Base-by-base conservation (phyloP, 2,888 invertebrate species). In the Magallana nippona region DNA sequence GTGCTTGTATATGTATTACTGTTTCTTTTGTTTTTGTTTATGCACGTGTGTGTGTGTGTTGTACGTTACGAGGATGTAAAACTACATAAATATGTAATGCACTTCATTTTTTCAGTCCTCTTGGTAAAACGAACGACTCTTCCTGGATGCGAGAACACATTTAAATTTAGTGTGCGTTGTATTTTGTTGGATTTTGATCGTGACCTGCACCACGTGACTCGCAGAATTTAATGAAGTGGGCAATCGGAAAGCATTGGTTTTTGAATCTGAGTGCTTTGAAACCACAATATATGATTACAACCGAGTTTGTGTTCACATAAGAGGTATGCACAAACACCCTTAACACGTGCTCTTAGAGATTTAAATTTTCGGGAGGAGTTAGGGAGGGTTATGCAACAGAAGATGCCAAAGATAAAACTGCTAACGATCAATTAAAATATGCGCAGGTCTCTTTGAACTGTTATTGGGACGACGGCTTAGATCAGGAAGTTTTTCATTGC, bases 401-500 rank as follows among this genome's bases (percentile, higher is more conserved):
- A 71, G 71, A 71, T 71, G 71, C 22, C 27, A 11, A 22, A 71
- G 71, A 71, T 71, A 71, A 71, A 71, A 15, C 27, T 22, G 11
- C n/a, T 63, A 71, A 71, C 71, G 71, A 71, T 71, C 71, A 71
- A 71, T 71, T 71, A 71, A 71, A 71, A 15, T 32, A 13, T 32
- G 13, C 27, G 63, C 63, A 19, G 13, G 22, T 15, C 71, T 71
- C 71, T 71, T 71, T 71, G 71, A 71, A 71, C 19, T 22, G 71
- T 32, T 22, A 71, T 71, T 71, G 71, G 71, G 27, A 71, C 22
- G 27, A 27, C 71, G 71, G 10, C 15, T 71, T 71, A 71, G 32
- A 71, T 71, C 71, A 71, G 71, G 71, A 71, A 71, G 71, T 22
- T 15, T 71, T 71, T 71, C 71, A 71, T 71, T 71, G 71, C 71